Conservation (phyloP, 92 coral and sea anemone species). For the Phenganax marumi region DNA sequence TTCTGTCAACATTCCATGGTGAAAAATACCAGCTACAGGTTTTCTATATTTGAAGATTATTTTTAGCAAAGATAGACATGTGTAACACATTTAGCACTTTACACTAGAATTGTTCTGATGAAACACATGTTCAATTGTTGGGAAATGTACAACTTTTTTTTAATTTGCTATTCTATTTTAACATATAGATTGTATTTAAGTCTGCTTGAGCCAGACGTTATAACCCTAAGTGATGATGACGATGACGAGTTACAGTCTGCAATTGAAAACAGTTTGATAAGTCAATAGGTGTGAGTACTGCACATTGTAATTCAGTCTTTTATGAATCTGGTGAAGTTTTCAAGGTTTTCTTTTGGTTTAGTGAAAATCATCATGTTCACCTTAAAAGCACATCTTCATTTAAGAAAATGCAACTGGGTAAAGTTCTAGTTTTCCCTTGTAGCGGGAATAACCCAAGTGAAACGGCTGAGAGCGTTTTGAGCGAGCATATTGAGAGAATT, state of each 20-base stretch:
- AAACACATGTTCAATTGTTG: not conserved
- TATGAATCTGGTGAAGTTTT: not conserved
- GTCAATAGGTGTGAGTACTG: not conserved
- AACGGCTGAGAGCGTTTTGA: not conserved
- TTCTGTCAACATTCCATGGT: not conserved
- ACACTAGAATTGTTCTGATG: not conserved
- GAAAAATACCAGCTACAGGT: not conserved
- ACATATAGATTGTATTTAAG: not conserved
- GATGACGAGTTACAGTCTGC: constrained; percentile 2
- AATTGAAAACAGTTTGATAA: not conserved
- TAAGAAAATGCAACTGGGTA: not conserved
- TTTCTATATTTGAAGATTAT: not conserved
- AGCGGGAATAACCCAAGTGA: not conserved
- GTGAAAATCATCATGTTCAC: not conserved
- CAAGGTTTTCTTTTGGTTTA: not conserved
- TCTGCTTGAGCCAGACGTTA: not conserved
- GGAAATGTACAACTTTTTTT: not conserved
- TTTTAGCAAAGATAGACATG: too few species aligned
- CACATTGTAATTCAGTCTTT: not conserved
- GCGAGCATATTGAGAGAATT: constrained; percentile 5
- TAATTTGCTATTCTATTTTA: not conserved
- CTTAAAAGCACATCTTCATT: not conserved
- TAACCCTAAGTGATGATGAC: not conserved
- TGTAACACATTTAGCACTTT: not conserved
- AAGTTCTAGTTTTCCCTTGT: not conserved